Conservation (phyloP, 2,888 invertebrate species). For the Hypsopygia costalis region DNA sequence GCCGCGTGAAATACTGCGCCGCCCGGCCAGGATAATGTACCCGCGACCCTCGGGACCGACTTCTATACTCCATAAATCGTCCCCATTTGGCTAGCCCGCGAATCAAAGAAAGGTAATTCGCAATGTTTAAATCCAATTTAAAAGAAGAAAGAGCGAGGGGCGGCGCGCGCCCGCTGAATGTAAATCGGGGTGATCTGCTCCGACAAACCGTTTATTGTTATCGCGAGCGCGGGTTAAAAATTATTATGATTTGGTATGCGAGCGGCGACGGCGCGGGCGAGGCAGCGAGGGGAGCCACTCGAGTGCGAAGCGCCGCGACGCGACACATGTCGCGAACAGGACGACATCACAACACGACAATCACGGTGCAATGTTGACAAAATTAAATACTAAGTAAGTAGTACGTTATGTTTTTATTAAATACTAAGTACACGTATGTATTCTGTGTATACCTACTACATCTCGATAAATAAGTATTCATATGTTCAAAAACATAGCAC, state of each 20-base stretch:
- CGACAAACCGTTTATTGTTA: constrained; percentile 24
- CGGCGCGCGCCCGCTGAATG: constrained; percentile 25
- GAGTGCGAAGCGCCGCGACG: too few relatives aligned
- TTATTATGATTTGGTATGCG: constrained; percentile 9
- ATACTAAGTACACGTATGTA: too few relatives aligned
- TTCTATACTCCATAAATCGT: constrained; percentile 65
- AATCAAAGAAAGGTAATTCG: constrained; percentile 75
- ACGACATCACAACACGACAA: too few relatives aligned
- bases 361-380: too few relatives aligned
- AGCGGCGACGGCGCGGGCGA: not conserved
- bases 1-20: constrained; percentile 35
- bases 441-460: too few relatives aligned
- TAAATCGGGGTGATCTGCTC: constrained; percentile 11
- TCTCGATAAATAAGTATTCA: too few relatives aligned
- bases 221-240: constrained; percentile 11
- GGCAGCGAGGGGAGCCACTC: not conserved
- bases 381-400: too few relatives aligned
- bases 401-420: too few relatives aligned
- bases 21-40: constrained; percentile 11
- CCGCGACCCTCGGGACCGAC: constrained; percentile 21
- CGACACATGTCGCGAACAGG: too few relatives aligned
- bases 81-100: constrained; percentile 73
- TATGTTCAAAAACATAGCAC: too few relatives aligned
- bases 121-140: constrained; percentile 75
- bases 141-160: constrained; percentile 31